Evolutionary conservation across 1,140 invertebrate genomes (phyloP).

Genomic region (Gonatopus flavifemur): DNA sequence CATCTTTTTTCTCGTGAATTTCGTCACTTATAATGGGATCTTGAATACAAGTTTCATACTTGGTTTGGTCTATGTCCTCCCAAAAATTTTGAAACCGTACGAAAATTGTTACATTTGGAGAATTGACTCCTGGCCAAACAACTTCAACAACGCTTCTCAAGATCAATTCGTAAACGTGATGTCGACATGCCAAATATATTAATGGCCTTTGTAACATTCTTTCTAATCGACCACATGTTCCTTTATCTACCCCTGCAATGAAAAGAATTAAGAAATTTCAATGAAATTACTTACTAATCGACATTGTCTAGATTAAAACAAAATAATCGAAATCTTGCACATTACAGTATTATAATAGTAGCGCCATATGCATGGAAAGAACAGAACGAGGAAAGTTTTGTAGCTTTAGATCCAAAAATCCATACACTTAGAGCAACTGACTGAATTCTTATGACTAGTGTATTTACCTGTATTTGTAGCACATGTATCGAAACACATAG

Average conservation of each 20-base stretch:
- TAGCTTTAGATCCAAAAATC: too few species aligned
- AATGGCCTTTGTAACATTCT: constrained; percentile 10
- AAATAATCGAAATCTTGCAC: too few species aligned
- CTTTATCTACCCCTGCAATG: constrained; percentile 17
- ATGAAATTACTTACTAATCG: too few species aligned
- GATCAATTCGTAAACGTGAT: constrained; percentile 34
- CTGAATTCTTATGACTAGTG: too few species aligned
- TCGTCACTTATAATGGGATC: constrained; percentile 11
- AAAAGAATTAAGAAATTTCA: too few species aligned
- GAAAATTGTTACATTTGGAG: constrained; percentile 35
- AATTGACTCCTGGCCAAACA: constrained; percentile 23
- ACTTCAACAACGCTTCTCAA: constrained; percentile 28
- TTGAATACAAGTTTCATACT: constrained; percentile 19
- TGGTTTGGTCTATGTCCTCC: constrained; percentile 26
- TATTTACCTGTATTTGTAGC: constrained; percentile 19
- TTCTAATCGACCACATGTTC: constrained; percentile 13
- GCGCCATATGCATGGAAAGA: too few species aligned
- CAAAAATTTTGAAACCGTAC: constrained; percentile 32
- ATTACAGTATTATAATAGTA: too few species aligned
- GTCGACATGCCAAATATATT: constrained; percentile 27
- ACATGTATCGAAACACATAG: constrained; percentile 27
- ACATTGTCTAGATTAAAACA: too few species aligned
- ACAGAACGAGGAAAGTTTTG: too few species aligned
- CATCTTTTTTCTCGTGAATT: constrained; percentile 4
- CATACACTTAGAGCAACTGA: too few species aligned